A percentile compares a stretch with the other conserved stretches of the same genome.
Evolutionary conservation across 2,888 invertebrate species (phyloP).

Genomic region (Eueremaeus valkanovi): DNA sequence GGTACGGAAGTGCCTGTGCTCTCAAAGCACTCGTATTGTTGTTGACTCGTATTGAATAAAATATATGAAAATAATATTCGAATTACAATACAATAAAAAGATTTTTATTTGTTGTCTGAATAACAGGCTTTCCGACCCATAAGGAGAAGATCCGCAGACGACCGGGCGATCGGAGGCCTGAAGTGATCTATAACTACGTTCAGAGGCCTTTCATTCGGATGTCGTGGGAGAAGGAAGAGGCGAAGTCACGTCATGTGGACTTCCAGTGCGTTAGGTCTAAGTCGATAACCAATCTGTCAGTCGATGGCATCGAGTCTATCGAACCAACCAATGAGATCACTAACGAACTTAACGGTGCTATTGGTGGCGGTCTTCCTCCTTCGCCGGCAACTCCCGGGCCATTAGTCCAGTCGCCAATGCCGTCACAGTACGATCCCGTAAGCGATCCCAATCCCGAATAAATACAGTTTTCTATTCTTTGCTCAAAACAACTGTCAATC

Average conservation of each 20-base stretch:
- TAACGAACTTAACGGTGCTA: background rate
- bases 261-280: constrained; percentile 98
- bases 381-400: constrained; percentile 18
- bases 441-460: background rate
- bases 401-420: background rate
- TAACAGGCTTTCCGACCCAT: constrained; percentile 85
- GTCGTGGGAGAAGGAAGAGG: constrained; percentile 99
- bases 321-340: background rate
- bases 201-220: constrained; percentile 98
- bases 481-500: constrained; percentile 14
- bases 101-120: too few relatives aligned
- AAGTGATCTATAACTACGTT: constrained; percentile 99
- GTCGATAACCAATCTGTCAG: constrained; percentile 88
- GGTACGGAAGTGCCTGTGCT: too few relatives aligned
- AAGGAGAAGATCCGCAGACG: constrained; percentile 96
- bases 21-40: too few relatives aligned
- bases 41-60: background rate
- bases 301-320: constrained; percentile 41
- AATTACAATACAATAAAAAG: too few relatives aligned
- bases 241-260: constrained; percentile 96
- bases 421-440: background rate
- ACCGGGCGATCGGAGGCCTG: constrained; percentile 80
- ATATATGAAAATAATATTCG: constrained; percentile 9
- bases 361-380: background rate
- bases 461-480: background rate